A percentile compares a stretch with the other conserved stretches of the same genome.
Conservation (phyloP, 1,140 invertebrate species). For the Rhagoletis pomonella region DNA sequence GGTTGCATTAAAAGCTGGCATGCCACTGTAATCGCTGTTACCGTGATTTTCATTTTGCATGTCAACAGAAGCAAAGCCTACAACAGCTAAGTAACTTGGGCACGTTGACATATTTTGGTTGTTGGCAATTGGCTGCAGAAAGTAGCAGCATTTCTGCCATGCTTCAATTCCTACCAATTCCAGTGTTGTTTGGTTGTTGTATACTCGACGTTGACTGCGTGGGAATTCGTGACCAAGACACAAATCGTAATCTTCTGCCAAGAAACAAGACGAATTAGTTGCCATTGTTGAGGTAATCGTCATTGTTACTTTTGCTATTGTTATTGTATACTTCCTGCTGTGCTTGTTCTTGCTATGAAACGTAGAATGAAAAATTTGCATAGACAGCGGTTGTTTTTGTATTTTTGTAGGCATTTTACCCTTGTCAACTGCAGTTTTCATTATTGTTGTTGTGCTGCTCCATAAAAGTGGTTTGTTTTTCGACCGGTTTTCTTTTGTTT, state of each 20-base stretch:
- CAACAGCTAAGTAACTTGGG: background rate
- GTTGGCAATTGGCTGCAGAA: background rate
- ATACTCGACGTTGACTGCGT: slow-evolving; percentile 14
- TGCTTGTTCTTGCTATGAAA: background rate
- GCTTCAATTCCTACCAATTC: background rate
- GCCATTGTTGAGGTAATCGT: slow-evolving; percentile 43
- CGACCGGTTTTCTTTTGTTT: background rate
- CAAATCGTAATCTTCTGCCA: slow-evolving; percentile 46
- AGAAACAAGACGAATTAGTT: slow-evolving; percentile 52
- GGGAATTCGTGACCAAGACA: slow-evolving; percentile 51
- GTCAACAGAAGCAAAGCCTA: background rate
- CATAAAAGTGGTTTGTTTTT: slow-evolving; percentile 12
- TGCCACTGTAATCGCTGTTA: slow-evolving; percentile 14
- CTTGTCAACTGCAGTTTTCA: slow-evolving; percentile 23
- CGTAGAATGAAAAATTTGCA: slow-evolving; percentile 5
- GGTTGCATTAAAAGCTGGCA: slow-evolving; percentile 14
- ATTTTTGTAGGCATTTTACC: slow-evolving; percentile 15
- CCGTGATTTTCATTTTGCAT: slow-evolving; percentile 31
- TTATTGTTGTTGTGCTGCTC: slow-evolving; percentile 28
- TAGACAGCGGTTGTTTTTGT: background rate
- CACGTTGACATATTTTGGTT: background rate
- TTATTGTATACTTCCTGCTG: slow-evolving; percentile 26
- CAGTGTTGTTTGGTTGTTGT: background rate
- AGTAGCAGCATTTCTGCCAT: background rate
- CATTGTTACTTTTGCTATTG: background rate